Percentiles rank a stretch among this genome's conserved stretches.
Evolutionary conservation across 2,113 vertebrate species (phyloP).

Genomic region (Sturnus vulgaris): DNA sequence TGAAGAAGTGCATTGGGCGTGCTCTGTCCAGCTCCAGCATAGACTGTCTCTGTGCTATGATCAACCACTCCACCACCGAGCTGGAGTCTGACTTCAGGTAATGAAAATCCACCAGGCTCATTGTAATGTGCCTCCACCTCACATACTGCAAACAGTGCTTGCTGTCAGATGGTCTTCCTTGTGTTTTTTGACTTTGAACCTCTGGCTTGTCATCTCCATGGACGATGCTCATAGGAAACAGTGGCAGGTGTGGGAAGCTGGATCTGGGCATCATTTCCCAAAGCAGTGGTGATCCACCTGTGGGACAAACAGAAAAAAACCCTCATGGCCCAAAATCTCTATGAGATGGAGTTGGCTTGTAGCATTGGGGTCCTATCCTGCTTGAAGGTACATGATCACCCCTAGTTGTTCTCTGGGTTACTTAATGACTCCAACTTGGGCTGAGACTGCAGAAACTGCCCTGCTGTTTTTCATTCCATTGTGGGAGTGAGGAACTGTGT

Average conservation of each 20-base stretch:
- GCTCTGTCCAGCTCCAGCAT: slow-evolving; percentile 95
- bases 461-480: not conserved
- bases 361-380: not conserved
- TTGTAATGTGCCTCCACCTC: not conserved
- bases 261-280: not conserved
- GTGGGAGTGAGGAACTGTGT: not conserved
- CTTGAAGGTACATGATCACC: not conserved
- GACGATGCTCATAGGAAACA: not conserved
- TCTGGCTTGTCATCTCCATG: not conserved
- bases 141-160: rapidly evolving
- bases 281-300: not conserved
- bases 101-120: not conserved
- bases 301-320: not conserved
- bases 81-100: slow-evolving; percentile 97
- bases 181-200: not conserved
- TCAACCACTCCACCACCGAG: slow-evolving; percentile 92
- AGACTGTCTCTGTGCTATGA: slow-evolving; percentile 98
- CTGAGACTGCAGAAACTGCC: not conserved
- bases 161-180: not conserved
- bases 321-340: not conserved
- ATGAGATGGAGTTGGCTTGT: rapidly evolving
- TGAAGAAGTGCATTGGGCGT: slow-evolving; percentile 97
- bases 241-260: not conserved
- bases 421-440: not conserved
- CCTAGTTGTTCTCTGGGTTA: not conserved